A percentile compares a stretch with the other conserved stretches of the same genome.
Conservation (phyloP, 2,888 invertebrate genomes). For the Thereva nobilitata region DNA sequence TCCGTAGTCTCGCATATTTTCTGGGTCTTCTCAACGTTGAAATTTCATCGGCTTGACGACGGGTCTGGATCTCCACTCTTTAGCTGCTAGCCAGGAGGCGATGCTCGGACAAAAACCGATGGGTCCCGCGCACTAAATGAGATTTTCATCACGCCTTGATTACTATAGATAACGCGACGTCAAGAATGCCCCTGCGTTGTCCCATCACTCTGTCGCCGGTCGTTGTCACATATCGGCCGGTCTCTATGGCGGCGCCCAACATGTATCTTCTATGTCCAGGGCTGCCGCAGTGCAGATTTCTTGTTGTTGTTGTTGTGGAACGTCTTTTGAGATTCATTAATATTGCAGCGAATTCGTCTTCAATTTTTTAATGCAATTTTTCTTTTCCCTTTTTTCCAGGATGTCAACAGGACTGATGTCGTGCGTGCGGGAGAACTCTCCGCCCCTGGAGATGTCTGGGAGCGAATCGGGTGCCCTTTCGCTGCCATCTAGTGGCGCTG, state of each 20-base stretch:
- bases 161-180: background rate
- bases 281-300: too few relatives aligned
- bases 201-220: too few relatives aligned
- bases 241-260: too few relatives aligned
- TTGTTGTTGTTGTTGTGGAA: too few relatives aligned
- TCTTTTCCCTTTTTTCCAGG: slow-evolving; percentile 46
- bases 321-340: too few relatives aligned
- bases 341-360: background rate
- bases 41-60: slow-evolving; percentile 9
- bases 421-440: slow-evolving; percentile 58
- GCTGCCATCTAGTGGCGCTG: slow-evolving; percentile 46
- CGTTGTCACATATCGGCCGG: too few relatives aligned
- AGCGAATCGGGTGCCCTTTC: slow-evolving; percentile 52
- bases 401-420: slow-evolving; percentile 59
- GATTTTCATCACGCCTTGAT: slow-evolving; percentile 1
- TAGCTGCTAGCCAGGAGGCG: background rate
- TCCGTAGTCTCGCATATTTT: background rate
- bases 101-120: slow-evolving; percentile 7
- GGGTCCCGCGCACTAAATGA: background rate
- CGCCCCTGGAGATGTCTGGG: slow-evolving; percentile 54
- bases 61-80: background rate
- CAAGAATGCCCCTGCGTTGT: background rate
- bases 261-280: too few relatives aligned
- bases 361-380: background rate
- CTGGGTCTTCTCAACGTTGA: slow-evolving; percentile 1